Conservation (phyloP, 2,888 invertebrate species). For the Atherix ibis region DNA sequence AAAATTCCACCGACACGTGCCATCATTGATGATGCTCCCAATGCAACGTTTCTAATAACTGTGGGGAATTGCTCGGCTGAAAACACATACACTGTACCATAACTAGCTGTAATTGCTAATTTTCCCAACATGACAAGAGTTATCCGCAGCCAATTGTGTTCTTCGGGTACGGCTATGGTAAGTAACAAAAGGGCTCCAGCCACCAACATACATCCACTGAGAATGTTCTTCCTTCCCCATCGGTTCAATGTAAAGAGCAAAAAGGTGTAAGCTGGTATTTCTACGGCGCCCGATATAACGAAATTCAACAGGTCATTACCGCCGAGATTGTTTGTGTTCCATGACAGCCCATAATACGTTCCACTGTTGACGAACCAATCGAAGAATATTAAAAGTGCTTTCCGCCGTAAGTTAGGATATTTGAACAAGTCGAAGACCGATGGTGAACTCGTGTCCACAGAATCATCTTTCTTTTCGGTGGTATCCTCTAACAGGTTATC, state of each 20-base stretch:
- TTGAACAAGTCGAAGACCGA: slow-evolving; percentile 43
- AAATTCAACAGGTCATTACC: slow-evolving; percentile 60
- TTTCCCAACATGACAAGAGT: slow-evolving; percentile 54
- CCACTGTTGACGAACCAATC: slow-evolving; percentile 66
- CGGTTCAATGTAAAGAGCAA: slow-evolving; percentile 48
- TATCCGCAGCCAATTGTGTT: slow-evolving; percentile 39
- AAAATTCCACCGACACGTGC: slow-evolving; percentile 56
- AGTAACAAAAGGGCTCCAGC: slow-evolving; percentile 43
- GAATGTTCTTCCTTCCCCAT: slow-evolving; percentile 50
- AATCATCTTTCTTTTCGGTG: slow-evolving; percentile 20
- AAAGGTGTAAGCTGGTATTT: slow-evolving; percentile 55
- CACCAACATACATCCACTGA: slow-evolving; percentile 51
- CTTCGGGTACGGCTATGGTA: slow-evolving; percentile 40
- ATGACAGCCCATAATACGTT: slow-evolving; percentile 62
- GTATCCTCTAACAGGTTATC: slow-evolving; percentile 36
- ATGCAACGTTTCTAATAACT: slow-evolving; percentile 66
- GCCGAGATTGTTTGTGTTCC: slow-evolving; percentile 55
- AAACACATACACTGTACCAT: slow-evolving; percentile 56
- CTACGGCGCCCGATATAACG: slow-evolving; percentile 56
- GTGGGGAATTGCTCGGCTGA: slow-evolving; percentile 63
- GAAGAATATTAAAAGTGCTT: slow-evolving; percentile 52
- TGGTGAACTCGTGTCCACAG: slow-evolving; percentile 26
- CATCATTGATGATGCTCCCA: slow-evolving; percentile 74
- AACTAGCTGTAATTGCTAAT: slow-evolving; percentile 54
- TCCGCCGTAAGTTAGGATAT: slow-evolving; percentile 46